These are phyloP conservation scores for Odontocerum albicorne DNA, from an alignment of 2,888 invertebrate genomes.

Conservation along the genomic window DNA sequence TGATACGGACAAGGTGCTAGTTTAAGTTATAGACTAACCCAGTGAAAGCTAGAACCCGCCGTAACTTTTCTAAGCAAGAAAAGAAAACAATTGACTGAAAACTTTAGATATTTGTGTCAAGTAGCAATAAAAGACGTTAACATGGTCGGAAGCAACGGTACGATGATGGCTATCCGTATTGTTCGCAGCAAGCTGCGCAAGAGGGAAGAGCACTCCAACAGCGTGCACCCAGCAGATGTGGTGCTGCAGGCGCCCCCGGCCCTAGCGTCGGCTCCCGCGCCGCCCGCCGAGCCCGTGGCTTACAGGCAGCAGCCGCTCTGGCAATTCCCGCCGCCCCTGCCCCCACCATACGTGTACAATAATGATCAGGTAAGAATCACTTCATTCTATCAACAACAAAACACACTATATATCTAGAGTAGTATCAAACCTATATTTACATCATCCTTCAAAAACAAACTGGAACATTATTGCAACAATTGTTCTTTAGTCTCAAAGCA, in stretches of 20 bases:
- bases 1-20: constrained; percentile 23
- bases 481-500: too few species aligned
- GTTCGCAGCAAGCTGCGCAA: constrained; percentile 89
- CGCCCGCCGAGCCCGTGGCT: constrained; percentile 57
- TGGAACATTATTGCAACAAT: too few species aligned
- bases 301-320: constrained; percentile 74
- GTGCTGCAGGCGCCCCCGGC: constrained; percentile 58
- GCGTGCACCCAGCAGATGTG: constrained; percentile 69
- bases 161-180: constrained; percentile 86
- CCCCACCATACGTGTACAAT: constrained; percentile 73
- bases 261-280: constrained; percentile 51
- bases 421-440: too few species aligned
- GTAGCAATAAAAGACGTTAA: constrained; percentile 37
- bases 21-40: constrained; percentile 1
- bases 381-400: background rate
- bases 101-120: constrained; percentile 14
- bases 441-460: too few species aligned
- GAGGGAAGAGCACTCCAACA: constrained; percentile 76
- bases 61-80: constrained; percentile 3
- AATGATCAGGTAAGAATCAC: constrained; percentile 74
- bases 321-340: constrained; percentile 82
- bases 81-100: constrained; percentile 14
- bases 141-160: constrained; percentile 86
- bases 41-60: constrained; percentile 10
- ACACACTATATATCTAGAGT: too few species aligned